Evolutionary conservation across 2,888 invertebrate genomes (phyloP).

Genomic region (Heliconius hortense): DNA sequence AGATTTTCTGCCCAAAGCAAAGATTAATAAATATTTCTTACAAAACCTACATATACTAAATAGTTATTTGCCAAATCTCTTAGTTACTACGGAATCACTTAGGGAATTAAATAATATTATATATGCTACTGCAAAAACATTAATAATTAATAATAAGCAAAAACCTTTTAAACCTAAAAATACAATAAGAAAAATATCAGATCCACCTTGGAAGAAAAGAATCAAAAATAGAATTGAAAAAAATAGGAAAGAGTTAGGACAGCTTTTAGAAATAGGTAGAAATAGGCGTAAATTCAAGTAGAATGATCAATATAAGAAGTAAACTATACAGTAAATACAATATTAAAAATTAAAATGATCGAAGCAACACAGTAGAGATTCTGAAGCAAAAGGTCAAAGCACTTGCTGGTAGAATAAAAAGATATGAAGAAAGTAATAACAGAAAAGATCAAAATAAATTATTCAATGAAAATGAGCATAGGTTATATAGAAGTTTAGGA

Average conservation of each 20-base stretch:
- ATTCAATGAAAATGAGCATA: neutral
- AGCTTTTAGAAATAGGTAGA: neutral
- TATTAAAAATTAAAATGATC: neutral
- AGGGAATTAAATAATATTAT: too few species aligned
- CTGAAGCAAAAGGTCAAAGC: constrained; percentile 1
- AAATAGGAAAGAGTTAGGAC: neutral
- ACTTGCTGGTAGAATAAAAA: neutral
- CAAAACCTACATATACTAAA: too few species aligned
- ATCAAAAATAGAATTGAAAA: too few species aligned
- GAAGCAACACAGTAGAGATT: neutral
- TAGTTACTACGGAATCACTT: too few species aligned
- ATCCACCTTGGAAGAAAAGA: too few species aligned
- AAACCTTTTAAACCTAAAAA: too few species aligned
- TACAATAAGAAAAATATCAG: too few species aligned
- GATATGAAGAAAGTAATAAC: neutral
- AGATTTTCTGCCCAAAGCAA: too few species aligned
- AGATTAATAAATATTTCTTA: too few species aligned
- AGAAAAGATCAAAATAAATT: neutral
- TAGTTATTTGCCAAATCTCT: too few species aligned
- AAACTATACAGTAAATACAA: too few species aligned
- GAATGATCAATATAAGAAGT: neutral
- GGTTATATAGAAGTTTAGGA: neutral
- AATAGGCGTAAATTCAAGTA: neutral
- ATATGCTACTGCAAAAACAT: neutral
- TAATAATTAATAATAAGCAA: too few species aligned